A percentile compares a stretch with the other conserved stretches of the same genome.
phyloP scores from a whole-genome alignment of 2,888 invertebrate genomes.

The Leucoptera coffeella region DNA sequence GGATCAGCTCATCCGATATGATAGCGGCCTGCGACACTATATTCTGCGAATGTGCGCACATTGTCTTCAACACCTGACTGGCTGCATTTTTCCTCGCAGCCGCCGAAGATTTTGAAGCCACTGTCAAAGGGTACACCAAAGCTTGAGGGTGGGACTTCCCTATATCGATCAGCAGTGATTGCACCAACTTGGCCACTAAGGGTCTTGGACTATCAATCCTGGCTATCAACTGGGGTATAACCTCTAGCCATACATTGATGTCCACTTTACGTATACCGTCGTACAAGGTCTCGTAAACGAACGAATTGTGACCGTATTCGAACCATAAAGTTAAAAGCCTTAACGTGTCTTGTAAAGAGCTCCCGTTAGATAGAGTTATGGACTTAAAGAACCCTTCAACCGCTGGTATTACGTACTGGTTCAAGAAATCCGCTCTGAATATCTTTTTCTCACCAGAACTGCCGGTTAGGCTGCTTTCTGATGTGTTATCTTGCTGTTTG shows the following conservation, averaged over 20 bases:
- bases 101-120: conserved; percentile 92
- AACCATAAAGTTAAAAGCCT: conserved; percentile 94
- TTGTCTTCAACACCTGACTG: conserved; percentile 87
- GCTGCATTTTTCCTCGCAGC: conserved; percentile 82
- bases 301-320: conserved; percentile 91
- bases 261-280: conserved; percentile 91
- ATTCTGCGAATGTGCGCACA: conserved; percentile 89
- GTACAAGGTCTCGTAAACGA: conserved; percentile 88
- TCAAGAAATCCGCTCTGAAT: conserved; percentile 47
- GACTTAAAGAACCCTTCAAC: conserved; percentile 95
- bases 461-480: conserved; percentile 34
- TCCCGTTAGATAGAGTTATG: conserved; percentile 85
- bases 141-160: conserved; percentile 98
- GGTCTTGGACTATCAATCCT: conserved; percentile 91
- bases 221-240: conserved; percentile 97
- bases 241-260: conserved; percentile 98
- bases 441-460: conserved; percentile 21
- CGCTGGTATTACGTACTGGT: conserved; percentile 85
- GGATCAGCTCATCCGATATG: conserved; percentile 93
- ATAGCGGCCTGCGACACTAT: conserved; percentile 93
- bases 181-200: conserved; percentile 84
- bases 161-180: conserved; percentile 90
- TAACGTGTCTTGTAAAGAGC: conserved; percentile 92
- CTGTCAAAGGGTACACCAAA: conserved; percentile 93
- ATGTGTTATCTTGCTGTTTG: conserved; percentile 42